Percentiles rank a stretch among this genome's conserved stretches.
Evolutionary conservation across 2,888 invertebrate genomes (phyloP).

Genomic region (Phyto melanocephala): DNA sequence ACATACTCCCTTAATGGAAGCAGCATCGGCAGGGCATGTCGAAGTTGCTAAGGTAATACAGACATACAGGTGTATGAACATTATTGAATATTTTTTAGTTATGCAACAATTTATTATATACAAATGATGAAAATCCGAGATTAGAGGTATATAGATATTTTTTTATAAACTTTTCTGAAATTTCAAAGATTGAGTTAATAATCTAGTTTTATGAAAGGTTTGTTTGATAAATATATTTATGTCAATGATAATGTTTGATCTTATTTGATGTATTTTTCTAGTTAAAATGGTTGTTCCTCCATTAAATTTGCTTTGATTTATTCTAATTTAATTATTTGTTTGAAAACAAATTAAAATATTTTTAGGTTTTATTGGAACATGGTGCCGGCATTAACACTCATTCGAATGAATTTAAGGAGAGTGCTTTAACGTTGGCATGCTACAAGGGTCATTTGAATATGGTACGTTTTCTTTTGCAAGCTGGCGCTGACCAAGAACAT

Average conservation of each 20-base stretch:
- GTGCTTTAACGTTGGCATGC: constrained; percentile 95
- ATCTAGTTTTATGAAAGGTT: constrained; percentile 66
- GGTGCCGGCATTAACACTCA: constrained; percentile 99
- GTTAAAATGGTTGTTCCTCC: background rate
- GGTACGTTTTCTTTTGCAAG: constrained; percentile 96
- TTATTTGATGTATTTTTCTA: constrained; percentile 76
- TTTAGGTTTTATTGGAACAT: constrained; percentile 89
- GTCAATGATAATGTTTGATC: constrained; percentile 78
- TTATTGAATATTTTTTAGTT: background rate
- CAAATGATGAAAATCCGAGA: constrained; percentile 83
- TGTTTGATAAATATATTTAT: constrained; percentile 53
- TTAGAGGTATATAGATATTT: constrained; percentile 78
- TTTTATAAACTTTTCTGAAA: constrained; percentile 49
- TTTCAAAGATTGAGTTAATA: constrained; percentile 73
- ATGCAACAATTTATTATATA: constrained; percentile 65
- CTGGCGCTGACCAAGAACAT: constrained; percentile 98
- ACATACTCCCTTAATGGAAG: constrained; percentile 99
- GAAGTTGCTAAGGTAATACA: constrained; percentile 87
- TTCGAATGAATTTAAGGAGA: constrained; percentile 99
- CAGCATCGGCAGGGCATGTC: constrained; percentile 96
- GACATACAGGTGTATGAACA: too few relatives aligned
- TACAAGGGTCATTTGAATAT: constrained; percentile 98
- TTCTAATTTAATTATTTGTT: background rate
- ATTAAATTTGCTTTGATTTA: too few relatives aligned
- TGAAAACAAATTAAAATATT: background rate